Base-by-base conservation (phyloP, 92 coral and sea anemone species). In the Siderastrea radians region DNA sequence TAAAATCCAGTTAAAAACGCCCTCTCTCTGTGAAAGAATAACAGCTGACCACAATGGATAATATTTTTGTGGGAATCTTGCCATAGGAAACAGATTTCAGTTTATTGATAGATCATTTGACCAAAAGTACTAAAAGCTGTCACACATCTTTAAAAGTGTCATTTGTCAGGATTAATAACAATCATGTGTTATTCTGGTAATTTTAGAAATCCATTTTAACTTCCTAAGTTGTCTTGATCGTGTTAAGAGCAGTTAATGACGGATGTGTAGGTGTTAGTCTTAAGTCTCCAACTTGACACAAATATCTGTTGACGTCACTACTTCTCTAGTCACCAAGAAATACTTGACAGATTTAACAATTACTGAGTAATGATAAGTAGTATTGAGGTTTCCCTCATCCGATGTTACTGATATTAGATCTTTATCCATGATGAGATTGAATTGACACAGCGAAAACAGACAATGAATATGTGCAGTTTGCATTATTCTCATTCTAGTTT, bases 21-120 rank as follows among this genome's bases (percentile, higher is more conserved):
- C 8, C 44, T 7, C 3, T 38, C 2, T 6, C 49, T 7, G 7
- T 67, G 3, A 3, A 57, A 4, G 47, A 49, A 50, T 50, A 55
- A 48, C 71, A 49, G 83, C 12, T n/a, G 16, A 8, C 12, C 19
- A 6, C 9, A 46, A 63, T 48, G 44, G 46, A 61, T 10, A 17
- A 77, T 26, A 53, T 75, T 78, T 78, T 47, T 49, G 10, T 78
- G 83, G 43, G 72, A 78, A 78, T 62, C 49, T 4, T 63, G 1
- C 10, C 72, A 63, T 26, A 49, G 45, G 5, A 79, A 79, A 79
- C 83, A 79, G 83, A 62, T 63, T 79, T 79, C n/a, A 45, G 53
- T 26, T 47, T 65, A 49, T 11, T 79, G 57, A 52, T n/a, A 15
- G 72, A 49, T 48, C 49, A 10, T 63, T 64, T 57, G 14, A 11